These are phyloP conservation scores for Hemichromis elongatus DNA, from an alignment of 2,113 vertebrate genomes.

Conservation along the genomic window DNA sequence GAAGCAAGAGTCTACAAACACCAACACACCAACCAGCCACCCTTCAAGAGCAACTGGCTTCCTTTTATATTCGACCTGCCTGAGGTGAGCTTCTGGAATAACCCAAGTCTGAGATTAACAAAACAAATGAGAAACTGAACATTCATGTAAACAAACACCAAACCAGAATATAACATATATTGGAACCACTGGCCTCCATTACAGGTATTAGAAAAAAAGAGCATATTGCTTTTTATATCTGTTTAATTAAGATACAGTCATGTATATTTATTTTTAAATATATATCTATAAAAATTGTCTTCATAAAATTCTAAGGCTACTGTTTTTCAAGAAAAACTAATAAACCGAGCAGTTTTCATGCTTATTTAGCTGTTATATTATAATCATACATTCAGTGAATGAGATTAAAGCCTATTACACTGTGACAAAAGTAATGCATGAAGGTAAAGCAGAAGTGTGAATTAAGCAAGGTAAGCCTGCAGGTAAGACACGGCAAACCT, in stretches of 20 bases:
- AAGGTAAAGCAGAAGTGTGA: neutral
- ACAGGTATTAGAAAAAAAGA: too few relatives aligned
- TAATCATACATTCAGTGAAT: neutral
- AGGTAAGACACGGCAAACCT: neutral
- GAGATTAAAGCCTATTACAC: neutral
- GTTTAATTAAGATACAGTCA: too few relatives aligned
- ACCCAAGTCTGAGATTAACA: neutral
- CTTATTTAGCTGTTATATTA: too few relatives aligned
- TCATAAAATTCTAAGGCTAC: too few relatives aligned
- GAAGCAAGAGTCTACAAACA: neutral
- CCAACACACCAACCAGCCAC: neutral
- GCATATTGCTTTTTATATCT: too few relatives aligned
- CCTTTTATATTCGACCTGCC: neutral
- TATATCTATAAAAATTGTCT: too few relatives aligned
- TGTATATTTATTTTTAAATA: too few relatives aligned
- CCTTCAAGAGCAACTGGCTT: neutral
- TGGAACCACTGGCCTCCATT: too few relatives aligned
- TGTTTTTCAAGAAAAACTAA: too few relatives aligned
- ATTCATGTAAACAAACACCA: neutral
- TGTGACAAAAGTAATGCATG: neutral
- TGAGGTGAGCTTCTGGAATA: neutral
- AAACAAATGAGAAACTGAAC: neutral
- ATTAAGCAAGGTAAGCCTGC: neutral
- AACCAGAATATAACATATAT: neutral
- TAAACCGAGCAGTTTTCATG: too few relatives aligned